Evolutionary conservation across 2,113 vertebrate genomes (phyloP).

Genomic region (Butorides virescens): DNA sequence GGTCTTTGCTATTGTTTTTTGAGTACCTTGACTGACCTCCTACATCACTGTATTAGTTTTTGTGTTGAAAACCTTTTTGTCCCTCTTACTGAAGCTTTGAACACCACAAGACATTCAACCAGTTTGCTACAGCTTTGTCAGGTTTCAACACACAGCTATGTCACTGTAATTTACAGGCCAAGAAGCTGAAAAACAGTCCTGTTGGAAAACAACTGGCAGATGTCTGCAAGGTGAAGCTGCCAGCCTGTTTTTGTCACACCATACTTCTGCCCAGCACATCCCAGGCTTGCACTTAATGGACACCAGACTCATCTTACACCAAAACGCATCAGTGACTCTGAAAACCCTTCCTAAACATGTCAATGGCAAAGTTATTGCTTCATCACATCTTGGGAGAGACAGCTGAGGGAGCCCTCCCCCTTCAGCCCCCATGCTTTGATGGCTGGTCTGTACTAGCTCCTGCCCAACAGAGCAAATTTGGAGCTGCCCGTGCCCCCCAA

Average conservation of each 20-base stretch:
- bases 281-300: neutral
- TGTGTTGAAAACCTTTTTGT: neutral
- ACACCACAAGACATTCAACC: neutral
- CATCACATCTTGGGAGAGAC: neutral
- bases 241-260: neutral
- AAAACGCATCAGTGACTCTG: neutral
- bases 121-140: neutral
- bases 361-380: neutral
- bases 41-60: neutral
- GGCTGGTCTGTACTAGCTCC: neutral
- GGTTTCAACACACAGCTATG: neutral
- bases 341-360: neutral
- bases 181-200: neutral
- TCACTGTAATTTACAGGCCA: neutral
- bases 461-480: neutral
- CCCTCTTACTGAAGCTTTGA: neutral
- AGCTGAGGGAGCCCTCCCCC: neutral
- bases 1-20: neutral
- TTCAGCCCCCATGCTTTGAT: neutral
- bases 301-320: neutral
- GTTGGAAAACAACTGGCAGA: neutral
- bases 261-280: neutral
- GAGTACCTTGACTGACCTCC: neutral
- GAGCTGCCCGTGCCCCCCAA: fast-evolving
- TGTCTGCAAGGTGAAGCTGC: constrained; percentile 17